These are phyloP conservation scores for Lerema accius DNA, from an alignment of 1,140 invertebrate species.

Conservation along the genomic window DNA sequence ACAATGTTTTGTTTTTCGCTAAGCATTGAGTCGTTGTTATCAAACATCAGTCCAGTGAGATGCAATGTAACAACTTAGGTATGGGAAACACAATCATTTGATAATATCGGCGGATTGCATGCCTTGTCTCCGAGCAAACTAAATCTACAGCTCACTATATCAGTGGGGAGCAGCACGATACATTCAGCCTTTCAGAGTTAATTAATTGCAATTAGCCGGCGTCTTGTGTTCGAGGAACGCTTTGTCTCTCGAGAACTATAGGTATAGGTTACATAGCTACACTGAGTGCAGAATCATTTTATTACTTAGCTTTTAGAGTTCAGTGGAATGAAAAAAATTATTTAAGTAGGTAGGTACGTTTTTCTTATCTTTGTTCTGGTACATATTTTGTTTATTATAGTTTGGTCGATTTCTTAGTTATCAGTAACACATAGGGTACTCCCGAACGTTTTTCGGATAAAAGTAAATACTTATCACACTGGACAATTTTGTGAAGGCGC, in stretches of 20 bases:
- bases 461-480: too few species aligned
- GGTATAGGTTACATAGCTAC: constrained; percentile 2
- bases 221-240: constrained; percentile 43
- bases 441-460: too few species aligned
- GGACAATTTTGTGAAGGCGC: too few species aligned
- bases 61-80: too few species aligned
- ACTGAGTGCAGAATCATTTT: constrained; percentile 1
- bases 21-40: too few species aligned
- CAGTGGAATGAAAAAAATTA: not conserved
- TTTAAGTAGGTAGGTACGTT: too few species aligned
- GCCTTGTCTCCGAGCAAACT: not conserved
- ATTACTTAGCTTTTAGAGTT: not conserved
- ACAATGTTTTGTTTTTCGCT: too few species aligned
- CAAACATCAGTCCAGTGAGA: too few species aligned
- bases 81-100: not conserved
- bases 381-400: too few species aligned
- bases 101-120: not conserved
- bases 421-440: too few species aligned
- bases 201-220: constrained; percentile 56
- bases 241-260: constrained; percentile 30
- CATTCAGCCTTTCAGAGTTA: constrained; percentile 40
- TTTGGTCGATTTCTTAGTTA: too few species aligned
- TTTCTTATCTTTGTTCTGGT: too few species aligned
- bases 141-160: constrained; percentile 21
- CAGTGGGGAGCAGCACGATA: constrained; percentile 23